A percentile compares a stretch with the other conserved stretches of the same genome.
phyloP scores from a whole-genome alignment of 2,797 vertebrate species.

The Serranus cabrilla region DNA sequence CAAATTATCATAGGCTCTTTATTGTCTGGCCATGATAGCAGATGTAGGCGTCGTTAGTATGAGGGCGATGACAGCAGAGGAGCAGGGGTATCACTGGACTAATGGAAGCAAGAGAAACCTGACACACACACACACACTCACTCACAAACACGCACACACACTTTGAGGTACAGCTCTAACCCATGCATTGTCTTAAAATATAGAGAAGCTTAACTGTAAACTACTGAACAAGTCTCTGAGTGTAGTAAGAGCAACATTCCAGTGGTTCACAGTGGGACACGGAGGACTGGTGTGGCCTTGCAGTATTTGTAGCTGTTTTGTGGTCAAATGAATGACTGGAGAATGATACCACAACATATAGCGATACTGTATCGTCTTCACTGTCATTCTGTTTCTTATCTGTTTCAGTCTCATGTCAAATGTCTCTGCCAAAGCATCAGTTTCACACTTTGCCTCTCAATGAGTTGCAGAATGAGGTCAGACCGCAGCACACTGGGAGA shows the following conservation, averaged over 20 bases:
- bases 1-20: constrained; percentile 63
- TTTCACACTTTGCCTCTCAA: constrained; percentile 46
- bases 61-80: constrained; percentile 55
- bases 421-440: constrained; percentile 54
- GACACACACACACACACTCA: constrained; percentile 52
- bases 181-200: constrained; percentile 50
- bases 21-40: constrained; percentile 60
- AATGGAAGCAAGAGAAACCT: constrained; percentile 62
- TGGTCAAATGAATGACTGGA: constrained; percentile 62
- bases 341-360: constrained; percentile 64
- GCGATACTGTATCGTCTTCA: not conserved
- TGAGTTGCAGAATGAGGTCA: constrained; percentile 41
- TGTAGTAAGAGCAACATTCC: constrained; percentile 29
- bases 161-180: constrained; percentile 31
- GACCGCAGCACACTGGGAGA: constrained; percentile 41
- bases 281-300: constrained; percentile 6
- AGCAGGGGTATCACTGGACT: constrained; percentile 37
- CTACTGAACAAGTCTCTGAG: constrained; percentile 17
- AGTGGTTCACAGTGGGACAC: constrained; percentile 30
- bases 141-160: constrained; percentile 25
- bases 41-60: constrained; percentile 51
- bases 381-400: constrained; percentile 18
- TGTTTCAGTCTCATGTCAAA: constrained; percentile 52
- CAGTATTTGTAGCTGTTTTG: constrained; percentile 28
- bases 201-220: constrained; percentile 24